A percentile compares a stretch with the other conserved stretches of the same genome.
phyloP scores from a whole-genome alignment of 2,113 vertebrate species.

The Sinocyclocheilus rhinocerous region DNA sequence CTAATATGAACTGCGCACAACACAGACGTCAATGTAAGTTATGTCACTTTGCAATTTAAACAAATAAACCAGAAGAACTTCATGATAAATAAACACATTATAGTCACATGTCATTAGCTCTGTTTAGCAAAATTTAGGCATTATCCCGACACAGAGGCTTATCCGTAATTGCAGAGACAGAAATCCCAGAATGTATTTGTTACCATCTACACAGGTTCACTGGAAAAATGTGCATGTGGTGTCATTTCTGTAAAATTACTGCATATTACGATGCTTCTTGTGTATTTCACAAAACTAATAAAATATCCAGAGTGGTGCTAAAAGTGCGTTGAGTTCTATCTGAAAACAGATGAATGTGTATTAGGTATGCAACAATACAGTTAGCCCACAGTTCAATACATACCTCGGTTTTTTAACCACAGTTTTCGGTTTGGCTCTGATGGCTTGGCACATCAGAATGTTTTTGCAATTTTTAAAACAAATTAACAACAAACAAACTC shows the following conservation, averaged over 20 bases:
- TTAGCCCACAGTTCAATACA: too few relatives aligned
- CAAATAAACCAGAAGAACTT: not conserved
- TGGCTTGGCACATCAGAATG: too few relatives aligned
- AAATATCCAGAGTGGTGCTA: not conserved
- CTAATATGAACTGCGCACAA: not conserved
- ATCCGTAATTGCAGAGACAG: not conserved
- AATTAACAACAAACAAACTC: too few relatives aligned
- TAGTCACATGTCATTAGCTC: not conserved
- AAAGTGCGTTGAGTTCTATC: not conserved
- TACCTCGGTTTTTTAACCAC: too few relatives aligned
- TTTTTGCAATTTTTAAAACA: too few relatives aligned
- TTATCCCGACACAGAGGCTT: not conserved
- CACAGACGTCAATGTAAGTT: not conserved
- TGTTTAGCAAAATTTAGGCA: not conserved
- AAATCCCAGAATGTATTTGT: not conserved
- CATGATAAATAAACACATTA: not conserved
- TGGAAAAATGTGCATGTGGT: too few relatives aligned
- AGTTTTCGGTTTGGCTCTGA: too few relatives aligned
- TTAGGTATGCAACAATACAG: not conserved
- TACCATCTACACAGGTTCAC: not conserved
- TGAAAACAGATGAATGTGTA: not conserved
- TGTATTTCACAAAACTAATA: too few relatives aligned
- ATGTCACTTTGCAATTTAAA: not conserved
- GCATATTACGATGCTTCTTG: too few relatives aligned
- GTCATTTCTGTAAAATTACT: not conserved